Base-by-base conservation (phyloP, 2,113 vertebrate genomes). In the Pelodiscus sinensis region DNA sequence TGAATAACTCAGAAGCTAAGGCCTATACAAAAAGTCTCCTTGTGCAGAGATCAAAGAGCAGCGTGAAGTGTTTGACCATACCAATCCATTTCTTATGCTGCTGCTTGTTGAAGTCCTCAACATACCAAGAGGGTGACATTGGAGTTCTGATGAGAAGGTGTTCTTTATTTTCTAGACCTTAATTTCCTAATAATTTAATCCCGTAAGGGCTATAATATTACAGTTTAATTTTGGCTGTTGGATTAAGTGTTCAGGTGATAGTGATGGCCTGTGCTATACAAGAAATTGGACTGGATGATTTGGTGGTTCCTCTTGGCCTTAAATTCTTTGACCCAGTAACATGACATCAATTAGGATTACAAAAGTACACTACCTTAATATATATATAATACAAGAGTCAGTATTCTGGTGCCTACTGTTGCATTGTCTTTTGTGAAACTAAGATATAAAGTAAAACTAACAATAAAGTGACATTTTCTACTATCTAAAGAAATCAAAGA, bases 341-440 rank as follows among this genome's bases (percentile, higher is more conserved):
- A 0, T 84, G 38, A 24, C 22, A 8, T 57, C 57, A 16, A 10
- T 50, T 75, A 78, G 86, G 55, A 6, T n/a, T 79, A 12, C 16
- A n/a, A 71, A 89, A 79, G n/a, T 6, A 0, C 2, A 8, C 16
- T 71, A 25, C 82, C 31, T 11, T 8, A 1, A 12, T 51, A 13
- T 57, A 27, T 57, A 27, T 1, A 0, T 3, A 58, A 44, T 9
- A 51, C 75, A 89, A 88, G 79, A 60, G 16, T 86, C 55, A 4
- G 13, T 51, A 83, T 18, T 31, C 38, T 29, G 3, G 1, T 65
- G 71, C 24, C 4, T 86, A 58, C 24, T 55, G 16, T 35, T 24
- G 7, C 79, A 1, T 38, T 44, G n/a, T 14, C 14, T 14, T 75
- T 84, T 3, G 0, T 44, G 31, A 83, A 19, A 22, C 15, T 2